Evolutionary conservation across 2,113 vertebrate species (phyloP).

Genomic region (Thomomys bottae): DNA sequence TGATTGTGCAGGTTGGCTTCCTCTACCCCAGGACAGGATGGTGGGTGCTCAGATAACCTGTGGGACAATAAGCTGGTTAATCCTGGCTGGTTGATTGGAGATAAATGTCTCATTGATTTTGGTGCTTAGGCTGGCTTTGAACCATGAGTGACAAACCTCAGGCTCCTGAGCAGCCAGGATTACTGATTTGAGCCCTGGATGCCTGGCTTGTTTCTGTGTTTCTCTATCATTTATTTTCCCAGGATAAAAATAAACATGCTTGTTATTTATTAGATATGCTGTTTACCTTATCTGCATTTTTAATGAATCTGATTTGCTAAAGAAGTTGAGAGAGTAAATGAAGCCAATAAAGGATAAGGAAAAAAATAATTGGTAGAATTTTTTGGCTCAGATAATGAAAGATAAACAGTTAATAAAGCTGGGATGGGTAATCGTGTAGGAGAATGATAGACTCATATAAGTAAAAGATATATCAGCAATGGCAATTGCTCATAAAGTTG

Average conservation of each 20-base stretch:
- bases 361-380: neutral
- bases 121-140: too few species aligned
- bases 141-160: too few species aligned
- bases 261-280: neutral
- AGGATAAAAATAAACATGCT: slow-evolving; percentile 24
- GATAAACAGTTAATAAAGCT: neutral
- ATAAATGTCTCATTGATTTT: too few species aligned
- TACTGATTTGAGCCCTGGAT: too few species aligned
- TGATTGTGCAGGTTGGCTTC: neutral
- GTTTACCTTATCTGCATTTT: slow-evolving; percentile 41
- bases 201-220: neutral
- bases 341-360: neutral
- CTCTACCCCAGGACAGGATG: neutral
- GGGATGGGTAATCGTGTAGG: neutral
- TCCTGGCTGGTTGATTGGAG: too few species aligned
- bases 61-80: neutral
- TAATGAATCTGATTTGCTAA: slow-evolving; percentile 45
- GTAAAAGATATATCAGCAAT: neutral
- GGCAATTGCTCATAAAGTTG: neutral
- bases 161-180: too few species aligned
- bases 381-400: neutral
- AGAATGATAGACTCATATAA: neutral
- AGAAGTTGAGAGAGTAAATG: slow-evolving; percentile 38
- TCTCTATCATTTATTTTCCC: neutral
- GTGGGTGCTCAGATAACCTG: fast-evolving